A percentile compares a stretch with the other conserved stretches of the same genome.
These are phyloP conservation scores for Lamellibrachia satsuma DNA, from an alignment of 2,888 invertebrate genomes.

Conservation along the genomic window DNA sequence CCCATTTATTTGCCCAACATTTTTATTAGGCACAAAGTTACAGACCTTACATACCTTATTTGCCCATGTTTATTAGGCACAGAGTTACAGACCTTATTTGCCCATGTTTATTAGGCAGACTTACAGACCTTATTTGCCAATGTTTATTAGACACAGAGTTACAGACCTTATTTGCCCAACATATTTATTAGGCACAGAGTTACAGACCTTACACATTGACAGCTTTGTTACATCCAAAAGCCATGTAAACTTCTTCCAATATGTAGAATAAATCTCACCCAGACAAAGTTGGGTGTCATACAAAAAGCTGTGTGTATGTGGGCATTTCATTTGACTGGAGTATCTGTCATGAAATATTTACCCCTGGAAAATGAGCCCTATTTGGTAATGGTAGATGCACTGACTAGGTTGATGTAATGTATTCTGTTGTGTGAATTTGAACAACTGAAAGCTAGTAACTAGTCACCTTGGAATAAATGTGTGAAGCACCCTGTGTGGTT, in stretches of 20 bases:
- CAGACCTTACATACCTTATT: neutral
- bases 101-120: neutral
- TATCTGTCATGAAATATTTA: conserved; percentile 1
- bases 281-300: neutral
- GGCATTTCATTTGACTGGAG: neutral
- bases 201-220: neutral
- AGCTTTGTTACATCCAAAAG: neutral
- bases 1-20: neutral
- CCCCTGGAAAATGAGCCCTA: neutral
- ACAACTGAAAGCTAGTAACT: neutral
- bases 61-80: too few species aligned
- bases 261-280: neutral
- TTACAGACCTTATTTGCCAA: too few species aligned
- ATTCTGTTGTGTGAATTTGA: neutral
- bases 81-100: neutral
- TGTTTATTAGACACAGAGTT: too few species aligned
- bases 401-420: neutral
- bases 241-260: neutral
- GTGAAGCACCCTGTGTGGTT: neutral
- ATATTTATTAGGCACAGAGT: too few species aligned
- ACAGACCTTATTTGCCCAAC: too few species aligned
- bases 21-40: neutral
- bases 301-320: neutral
- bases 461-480: neutral
- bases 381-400: neutral